These are phyloP conservation scores for Hypselothyrea guttata DNA, from an alignment of 2,888 invertebrate genomes.

Conservation along the genomic window DNA sequence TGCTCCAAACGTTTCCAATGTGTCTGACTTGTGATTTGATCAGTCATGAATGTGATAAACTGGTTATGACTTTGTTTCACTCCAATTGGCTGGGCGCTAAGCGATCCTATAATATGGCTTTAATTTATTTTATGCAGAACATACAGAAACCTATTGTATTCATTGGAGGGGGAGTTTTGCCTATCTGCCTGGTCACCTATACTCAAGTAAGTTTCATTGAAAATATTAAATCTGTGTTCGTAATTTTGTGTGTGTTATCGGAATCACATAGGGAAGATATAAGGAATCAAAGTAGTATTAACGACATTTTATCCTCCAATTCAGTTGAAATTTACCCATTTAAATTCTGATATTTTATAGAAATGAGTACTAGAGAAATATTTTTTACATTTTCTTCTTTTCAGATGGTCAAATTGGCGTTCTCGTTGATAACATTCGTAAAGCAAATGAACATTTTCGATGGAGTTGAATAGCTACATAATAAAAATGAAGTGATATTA, in stretches of 20 bases:
- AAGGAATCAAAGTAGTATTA: too few species aligned
- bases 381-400: background rate
- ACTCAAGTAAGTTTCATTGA: slow-evolving; percentile 11
- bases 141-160: slow-evolving; percentile 32
- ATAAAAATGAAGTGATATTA: too few species aligned
- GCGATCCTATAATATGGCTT: slow-evolving; percentile 21
- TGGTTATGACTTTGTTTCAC: slow-evolving; percentile 30
- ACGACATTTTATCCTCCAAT: too few species aligned
- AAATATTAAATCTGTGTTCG: background rate
- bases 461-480: too few species aligned
- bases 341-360: background rate
- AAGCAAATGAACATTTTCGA: background rate
- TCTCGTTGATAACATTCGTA: background rate
- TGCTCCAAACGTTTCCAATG: slow-evolving; percentile 36
- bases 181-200: slow-evolving; percentile 30
- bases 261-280: too few species aligned
- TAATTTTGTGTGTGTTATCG: too few species aligned
- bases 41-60: slow-evolving; percentile 16
- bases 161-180: slow-evolving; percentile 29
- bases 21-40: slow-evolving; percentile 35
- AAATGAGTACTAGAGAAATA: background rate
- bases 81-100: slow-evolving; percentile 35
- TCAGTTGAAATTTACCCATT: too few species aligned
- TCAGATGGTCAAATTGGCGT: background rate
- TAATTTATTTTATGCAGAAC: slow-evolving; percentile 28